Evolutionary conservation across 2,797 vertebrate genomes (phyloP).

Genomic region (Sciurus vulgaris): DNA sequence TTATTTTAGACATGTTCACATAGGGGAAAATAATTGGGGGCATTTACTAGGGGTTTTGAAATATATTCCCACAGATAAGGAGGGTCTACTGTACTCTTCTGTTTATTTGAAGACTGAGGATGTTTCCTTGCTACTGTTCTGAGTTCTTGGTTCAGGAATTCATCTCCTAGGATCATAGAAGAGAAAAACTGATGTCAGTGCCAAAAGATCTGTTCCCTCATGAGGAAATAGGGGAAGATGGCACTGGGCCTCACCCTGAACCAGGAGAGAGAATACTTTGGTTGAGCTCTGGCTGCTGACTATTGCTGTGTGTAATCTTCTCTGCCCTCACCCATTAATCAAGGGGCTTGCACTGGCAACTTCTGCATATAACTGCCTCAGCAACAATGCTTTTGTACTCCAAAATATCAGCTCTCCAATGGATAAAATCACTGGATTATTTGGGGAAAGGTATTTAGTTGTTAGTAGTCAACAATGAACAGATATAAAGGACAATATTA

Average conservation of each 20-base stretch:
- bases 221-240: neutral
- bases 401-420: neutral
- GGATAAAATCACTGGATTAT: neutral
- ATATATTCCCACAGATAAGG: neutral
- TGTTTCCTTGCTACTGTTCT: neutral
- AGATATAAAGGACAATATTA: neutral
- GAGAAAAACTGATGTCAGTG: no score
- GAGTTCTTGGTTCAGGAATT: neutral
- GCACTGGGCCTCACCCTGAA: fast-evolving
- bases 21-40: neutral
- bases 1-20: neutral
- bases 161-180: neutral
- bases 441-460: neutral
- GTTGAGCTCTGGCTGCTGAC: neutral
- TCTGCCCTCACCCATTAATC: neutral
- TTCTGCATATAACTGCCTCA: fast-evolving
- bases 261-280: fast-evolving
- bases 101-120: neutral
- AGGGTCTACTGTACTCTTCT: neutral
- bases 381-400: neutral
- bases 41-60: neutral
- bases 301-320: neutral
- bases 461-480: neutral
- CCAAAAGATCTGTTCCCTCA: neutral
- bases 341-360: neutral